Conservation (phyloP, 2,113 vertebrate genomes). For the Sprattus sprattus region DNA sequence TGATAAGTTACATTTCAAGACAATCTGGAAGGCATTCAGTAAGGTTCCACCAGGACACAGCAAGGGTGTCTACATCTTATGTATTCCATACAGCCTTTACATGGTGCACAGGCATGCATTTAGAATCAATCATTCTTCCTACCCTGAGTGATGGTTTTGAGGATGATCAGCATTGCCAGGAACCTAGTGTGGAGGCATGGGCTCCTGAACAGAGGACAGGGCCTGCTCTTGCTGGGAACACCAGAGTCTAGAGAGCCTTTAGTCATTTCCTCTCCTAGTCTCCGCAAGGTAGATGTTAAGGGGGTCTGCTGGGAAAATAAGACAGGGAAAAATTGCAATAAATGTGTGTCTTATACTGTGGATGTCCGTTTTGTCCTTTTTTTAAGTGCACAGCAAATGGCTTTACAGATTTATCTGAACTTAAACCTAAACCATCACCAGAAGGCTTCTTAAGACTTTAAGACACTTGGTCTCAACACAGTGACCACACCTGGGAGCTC, state of each 20-base stretch:
- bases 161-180: constrained; percentile 80
- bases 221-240: constrained; percentile 58
- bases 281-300: constrained; percentile 78
- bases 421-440: not conserved
- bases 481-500: constrained; percentile 70
- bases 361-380: not conserved
- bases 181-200: constrained; percentile 75
- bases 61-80: no score
- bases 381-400: not conserved
- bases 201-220: constrained; percentile 75
- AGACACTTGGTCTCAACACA: no score
- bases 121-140: constrained; percentile 30
- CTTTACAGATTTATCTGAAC: not conserved
- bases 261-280: constrained; percentile 81
- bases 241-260: constrained; percentile 61
- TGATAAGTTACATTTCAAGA: no score
- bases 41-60: no score
- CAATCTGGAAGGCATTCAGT: no score
- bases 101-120: constrained; percentile 36
- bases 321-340: not conserved
- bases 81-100: no score
- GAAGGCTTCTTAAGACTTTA: not conserved
- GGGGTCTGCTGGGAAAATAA: constrained; percentile 64
- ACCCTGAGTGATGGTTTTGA: constrained; percentile 87
- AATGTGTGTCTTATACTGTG: not conserved